Base-by-base conservation (phyloP, 2,888 invertebrate genomes). In the Bombylius major region DNA sequence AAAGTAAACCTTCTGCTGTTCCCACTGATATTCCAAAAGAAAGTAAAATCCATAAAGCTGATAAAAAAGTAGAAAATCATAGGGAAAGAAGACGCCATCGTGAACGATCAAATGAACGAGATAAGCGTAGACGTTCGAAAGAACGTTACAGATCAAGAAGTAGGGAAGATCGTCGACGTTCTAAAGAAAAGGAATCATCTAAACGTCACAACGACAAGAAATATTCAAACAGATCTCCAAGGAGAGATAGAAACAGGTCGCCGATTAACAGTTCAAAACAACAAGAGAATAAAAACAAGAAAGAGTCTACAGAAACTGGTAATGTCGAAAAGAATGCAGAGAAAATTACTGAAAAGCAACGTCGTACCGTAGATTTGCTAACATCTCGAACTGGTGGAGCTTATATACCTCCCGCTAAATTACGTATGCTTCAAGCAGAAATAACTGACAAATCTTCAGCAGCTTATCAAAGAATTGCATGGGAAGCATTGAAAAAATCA, bases 401-500 rank as follows among this genome's bases (percentile, higher is more conserved):
- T 5, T 99, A 99, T 67, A 99, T 99, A 66, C 99, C 99, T 1
- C 99, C 98, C 1, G 98, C 98, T 0, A 93, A 90, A 68, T 77
- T 99, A 47, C 81, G 89, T 32, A 80, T 96, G 82, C 91, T 98
- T 91, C 97, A 98, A 75, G 90, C 89, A 0, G 87, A 90, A 71
- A 95, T 98, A 53, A 91, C 90, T 0, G 98, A 99, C 68, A 99
- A 99, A 77, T 80, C 86, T n/a, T 92, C 94, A 59, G 83, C 86
- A 33, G 91, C 92, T 3, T 99, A 92, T 75, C 99, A 99, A 72
- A 79, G 98, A 63, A 84, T 99, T 51, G 90, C 98, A 2, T 99
- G 99, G 99, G 98, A 99, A 76, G 95, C 96, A 0, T 75, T 99
- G 32, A 99, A 99, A 71, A 99, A 99, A 72, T 96, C 95, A 9